phyloP scores from a whole-genome alignment of 1,140 invertebrate species.

The Aphelenchoides fujianensis region DNA sequence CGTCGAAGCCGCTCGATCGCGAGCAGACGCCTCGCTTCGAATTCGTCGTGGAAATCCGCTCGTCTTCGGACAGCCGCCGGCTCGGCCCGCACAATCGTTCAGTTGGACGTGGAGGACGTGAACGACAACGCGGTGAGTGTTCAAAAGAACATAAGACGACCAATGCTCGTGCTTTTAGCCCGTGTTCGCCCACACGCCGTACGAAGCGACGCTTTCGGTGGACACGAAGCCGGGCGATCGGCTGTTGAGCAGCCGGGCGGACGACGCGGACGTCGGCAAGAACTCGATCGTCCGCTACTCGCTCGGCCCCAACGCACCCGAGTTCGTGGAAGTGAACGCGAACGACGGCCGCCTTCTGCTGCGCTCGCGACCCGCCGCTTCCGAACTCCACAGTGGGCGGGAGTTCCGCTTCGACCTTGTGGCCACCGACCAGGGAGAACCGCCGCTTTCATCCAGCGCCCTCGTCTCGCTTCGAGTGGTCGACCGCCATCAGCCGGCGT shows the following conservation, averaged over 20 bases:
- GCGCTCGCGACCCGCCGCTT: not conserved
- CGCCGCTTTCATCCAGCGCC: slow-evolving; percentile 22
- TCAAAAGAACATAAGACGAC: too few relatives aligned
- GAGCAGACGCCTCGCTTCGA: slow-evolving; percentile 29
- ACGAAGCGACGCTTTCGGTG: slow-evolving; percentile 35
- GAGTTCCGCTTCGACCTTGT: slow-evolving; percentile 38
- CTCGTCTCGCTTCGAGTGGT: slow-evolving; percentile 36
- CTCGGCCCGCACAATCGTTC: slow-evolving; percentile 28
- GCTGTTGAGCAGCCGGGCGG: slow-evolving; percentile 63
- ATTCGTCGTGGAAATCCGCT: slow-evolving; percentile 16
- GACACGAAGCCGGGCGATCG: slow-evolving; percentile 60
- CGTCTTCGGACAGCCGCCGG: slow-evolving; percentile 6
- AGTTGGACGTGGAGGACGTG: slow-evolving; percentile 48
- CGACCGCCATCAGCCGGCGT: slow-evolving; percentile 45
- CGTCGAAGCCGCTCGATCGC: slow-evolving; percentile 20
- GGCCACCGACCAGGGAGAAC: slow-evolving; percentile 42
- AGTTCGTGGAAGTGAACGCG: slow-evolving; percentile 49
- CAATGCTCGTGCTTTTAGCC: too few relatives aligned
- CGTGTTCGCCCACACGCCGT: slow-evolving; percentile 28
- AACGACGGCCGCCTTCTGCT: slow-evolving; percentile 38
- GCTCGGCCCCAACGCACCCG: slow-evolving; percentile 38
- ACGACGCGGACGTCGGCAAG: slow-evolving; percentile 63
- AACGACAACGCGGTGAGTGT: slow-evolving; percentile 57
- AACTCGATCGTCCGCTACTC: slow-evolving; percentile 64
- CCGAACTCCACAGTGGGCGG: slow-evolving; percentile 17